Conservation (phyloP, 2,888 invertebrate genomes). For the Trileptium ribeirensis region DNA sequence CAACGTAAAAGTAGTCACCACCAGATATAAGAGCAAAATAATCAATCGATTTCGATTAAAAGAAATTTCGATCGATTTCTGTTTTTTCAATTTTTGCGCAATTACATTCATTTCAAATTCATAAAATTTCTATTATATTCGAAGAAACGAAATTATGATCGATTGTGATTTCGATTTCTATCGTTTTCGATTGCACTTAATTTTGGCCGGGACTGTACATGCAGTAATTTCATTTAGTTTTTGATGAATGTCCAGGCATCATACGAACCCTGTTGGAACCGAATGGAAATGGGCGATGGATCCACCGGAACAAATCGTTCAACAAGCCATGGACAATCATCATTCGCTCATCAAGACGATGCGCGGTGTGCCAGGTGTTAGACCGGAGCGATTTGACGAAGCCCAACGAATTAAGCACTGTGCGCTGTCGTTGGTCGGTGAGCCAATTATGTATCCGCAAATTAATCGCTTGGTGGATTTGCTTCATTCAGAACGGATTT, state of each 20-base stretch:
- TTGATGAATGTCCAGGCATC: constrained; percentile 52
- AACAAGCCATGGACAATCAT: constrained; percentile 58
- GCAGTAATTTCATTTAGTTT: no score
- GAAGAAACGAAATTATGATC: no score
- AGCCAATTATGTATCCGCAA: constrained; percentile 62
- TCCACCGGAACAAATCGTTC: constrained; percentile 56
- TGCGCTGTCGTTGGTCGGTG: constrained; percentile 60
- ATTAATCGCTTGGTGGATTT: constrained; percentile 57
- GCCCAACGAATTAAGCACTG: constrained; percentile 57
- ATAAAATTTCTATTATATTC: no score
- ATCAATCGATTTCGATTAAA: no score
- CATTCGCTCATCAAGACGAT: constrained; percentile 55
- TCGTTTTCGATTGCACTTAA: no score
- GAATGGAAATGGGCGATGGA: constrained; percentile 62
- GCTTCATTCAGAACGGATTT: constrained; percentile 57
- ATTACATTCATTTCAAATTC: no score
- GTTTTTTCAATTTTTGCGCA: no score
- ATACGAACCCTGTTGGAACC: constrained; percentile 59
- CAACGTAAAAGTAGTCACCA: no score
- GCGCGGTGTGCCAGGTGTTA: constrained; percentile 58
- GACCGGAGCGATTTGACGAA: constrained; percentile 56
- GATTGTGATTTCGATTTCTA: no score
- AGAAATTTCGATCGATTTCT: no score
- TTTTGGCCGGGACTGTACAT: no score
- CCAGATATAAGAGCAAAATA: no score